These are phyloP conservation scores for Beris chalybata DNA, from an alignment of 2,888 invertebrate species.

Conservation along the genomic window DNA sequence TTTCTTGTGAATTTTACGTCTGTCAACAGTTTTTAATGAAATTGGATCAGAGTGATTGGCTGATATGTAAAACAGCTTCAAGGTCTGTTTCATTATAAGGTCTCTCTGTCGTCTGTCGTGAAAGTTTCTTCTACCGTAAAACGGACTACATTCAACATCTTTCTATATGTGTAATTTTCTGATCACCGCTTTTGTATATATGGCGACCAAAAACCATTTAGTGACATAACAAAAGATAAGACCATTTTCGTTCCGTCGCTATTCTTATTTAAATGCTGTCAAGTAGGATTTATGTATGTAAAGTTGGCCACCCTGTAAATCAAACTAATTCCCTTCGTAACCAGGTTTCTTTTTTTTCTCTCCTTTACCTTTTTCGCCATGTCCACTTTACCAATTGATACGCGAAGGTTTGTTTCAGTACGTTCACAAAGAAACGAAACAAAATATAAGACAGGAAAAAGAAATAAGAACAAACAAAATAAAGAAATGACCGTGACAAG, in stretches of 20 bases:
- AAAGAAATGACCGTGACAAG: too few species aligned
- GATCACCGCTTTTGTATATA: too few species aligned
- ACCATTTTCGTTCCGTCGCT: constrained; percentile 18
- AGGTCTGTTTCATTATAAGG: constrained; percentile 20
- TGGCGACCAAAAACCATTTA: constrained; percentile 11
- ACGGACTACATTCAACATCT: too few species aligned
- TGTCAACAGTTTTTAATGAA: constrained; percentile 31
- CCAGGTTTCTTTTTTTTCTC: constrained; percentile 6
- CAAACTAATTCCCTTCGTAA: constrained; percentile 42
- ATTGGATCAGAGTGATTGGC: constrained; percentile 30
- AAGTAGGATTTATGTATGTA: constrained; percentile 53
- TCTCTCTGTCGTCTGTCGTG: constrained; percentile 5
- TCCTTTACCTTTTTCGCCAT: not conserved
- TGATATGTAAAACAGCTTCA: constrained; percentile 29
- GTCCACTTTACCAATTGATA: not conserved
- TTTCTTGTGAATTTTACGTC: constrained; percentile 27
- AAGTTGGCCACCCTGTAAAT: constrained; percentile 51
- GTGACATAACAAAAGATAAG: constrained; percentile 30
- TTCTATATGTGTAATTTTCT: too few species aligned
- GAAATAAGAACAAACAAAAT: not conserved
- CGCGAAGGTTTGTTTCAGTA: not conserved
- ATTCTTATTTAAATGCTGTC: constrained; percentile 28
- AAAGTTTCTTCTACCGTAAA: not conserved
- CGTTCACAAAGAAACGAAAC: not conserved
- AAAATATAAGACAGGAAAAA: not conserved